phyloP scores from a whole-genome alignment of 2,888 invertebrate genomes.

The Gibbula magus region DNA sequence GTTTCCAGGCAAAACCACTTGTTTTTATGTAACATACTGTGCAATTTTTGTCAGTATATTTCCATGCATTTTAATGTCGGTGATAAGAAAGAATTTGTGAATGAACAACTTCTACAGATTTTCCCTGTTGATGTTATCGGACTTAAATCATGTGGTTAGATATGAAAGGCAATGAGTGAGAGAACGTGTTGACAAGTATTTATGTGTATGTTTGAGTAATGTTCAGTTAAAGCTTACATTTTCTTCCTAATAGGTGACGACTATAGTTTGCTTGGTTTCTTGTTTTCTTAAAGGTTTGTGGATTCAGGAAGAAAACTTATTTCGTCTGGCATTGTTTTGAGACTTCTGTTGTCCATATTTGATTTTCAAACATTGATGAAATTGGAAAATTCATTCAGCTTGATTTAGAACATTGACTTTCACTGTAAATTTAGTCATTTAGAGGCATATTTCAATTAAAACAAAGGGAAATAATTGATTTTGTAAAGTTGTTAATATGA shows the following conservation, averaged over 20 bases:
- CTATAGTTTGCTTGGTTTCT: not conserved
- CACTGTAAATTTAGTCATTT: too few species aligned
- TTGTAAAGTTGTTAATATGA: too few species aligned
- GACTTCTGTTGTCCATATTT: not conserved
- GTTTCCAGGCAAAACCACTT: not conserved
- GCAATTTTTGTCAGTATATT: not conserved
- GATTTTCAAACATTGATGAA: not conserved
- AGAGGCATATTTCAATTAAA: too few species aligned
- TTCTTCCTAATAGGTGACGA: not conserved
- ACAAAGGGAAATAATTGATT: too few species aligned
- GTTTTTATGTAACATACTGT: not conserved
- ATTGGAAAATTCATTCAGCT: not conserved
- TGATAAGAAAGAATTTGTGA: not conserved
- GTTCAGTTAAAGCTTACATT: not conserved
- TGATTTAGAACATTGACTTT: too few species aligned
- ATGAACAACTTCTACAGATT: not conserved
- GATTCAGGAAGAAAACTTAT: not conserved
- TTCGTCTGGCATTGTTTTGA: not conserved
- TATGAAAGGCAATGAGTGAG: not conserved
- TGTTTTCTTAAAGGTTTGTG: not conserved
- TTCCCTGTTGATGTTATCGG: not conserved
- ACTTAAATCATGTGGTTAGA: not conserved
- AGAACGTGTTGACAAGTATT: not conserved
- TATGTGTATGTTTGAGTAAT: slow-evolving; percentile 4
- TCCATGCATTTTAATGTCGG: not conserved